A percentile compares a stretch with the other conserved stretches of the same genome.
Evolutionary conservation across 2,888 invertebrate genomes (phyloP).

Genomic region (Patella pellucida): DNA sequence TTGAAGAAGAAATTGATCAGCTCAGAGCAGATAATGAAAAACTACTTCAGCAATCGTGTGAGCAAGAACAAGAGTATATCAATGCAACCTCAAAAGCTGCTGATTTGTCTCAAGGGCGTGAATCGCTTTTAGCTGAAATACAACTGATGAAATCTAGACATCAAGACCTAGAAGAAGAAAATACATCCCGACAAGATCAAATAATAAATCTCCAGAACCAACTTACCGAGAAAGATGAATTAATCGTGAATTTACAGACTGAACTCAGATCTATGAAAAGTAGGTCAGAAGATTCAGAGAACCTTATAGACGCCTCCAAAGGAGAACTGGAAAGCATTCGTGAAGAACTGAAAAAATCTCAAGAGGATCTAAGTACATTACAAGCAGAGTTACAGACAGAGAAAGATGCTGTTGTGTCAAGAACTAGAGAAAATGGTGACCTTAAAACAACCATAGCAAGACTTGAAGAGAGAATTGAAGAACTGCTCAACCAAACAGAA

Average conservation of each 20-base stretch:
- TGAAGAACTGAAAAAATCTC: constrained; percentile 16
- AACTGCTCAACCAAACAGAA: not conserved
- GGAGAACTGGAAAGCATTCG: constrained; percentile 3
- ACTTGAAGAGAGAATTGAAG: constrained; percentile 10
- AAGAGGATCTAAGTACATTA: not conserved
- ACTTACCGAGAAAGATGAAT: constrained; percentile 25
- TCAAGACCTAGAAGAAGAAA: constrained; percentile 2
- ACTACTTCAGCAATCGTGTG: not conserved
- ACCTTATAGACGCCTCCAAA: constrained; percentile 2
- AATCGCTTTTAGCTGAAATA: not conserved
- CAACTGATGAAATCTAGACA: not conserved
- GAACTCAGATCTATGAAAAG: constrained; percentile 5
- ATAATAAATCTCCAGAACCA: not conserved
- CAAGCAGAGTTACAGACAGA: constrained; percentile 16
- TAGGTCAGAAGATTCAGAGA: constrained; percentile 5
- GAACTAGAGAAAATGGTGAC: not conserved
- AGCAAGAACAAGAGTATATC: not conserved
- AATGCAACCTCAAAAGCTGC: not conserved
- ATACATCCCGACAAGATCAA: constrained; percentile 19
- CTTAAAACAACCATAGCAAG: constrained; percentile 14
- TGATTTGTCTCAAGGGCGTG: constrained; percentile 16
- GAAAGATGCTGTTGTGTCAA: not conserved
- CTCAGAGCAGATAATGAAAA: constrained; percentile 13
- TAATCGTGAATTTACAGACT: constrained; percentile 23
- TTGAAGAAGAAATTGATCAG: constrained; percentile 19